Base-by-base conservation (phyloP, 2,113 vertebrate species). In the Colinus virginianus region DNA sequence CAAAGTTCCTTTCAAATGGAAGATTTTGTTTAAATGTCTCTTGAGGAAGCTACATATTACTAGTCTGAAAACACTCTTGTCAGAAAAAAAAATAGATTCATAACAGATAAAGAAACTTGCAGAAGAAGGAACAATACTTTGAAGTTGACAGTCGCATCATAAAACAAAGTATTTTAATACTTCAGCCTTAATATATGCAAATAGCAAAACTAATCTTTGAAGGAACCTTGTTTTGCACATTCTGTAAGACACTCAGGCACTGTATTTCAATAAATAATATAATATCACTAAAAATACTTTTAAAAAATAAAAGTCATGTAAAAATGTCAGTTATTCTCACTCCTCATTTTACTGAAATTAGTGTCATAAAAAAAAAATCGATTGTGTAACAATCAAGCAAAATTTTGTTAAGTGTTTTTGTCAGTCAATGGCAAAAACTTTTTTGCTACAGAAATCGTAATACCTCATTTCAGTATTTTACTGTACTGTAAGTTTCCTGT, bases 311-410 rank as follows among this genome's bases (percentile, higher is more conserved):
- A 18, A 80, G 58, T 48, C 66, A 74, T 0, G 0, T 51, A 58
- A 20, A 51, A 49, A 6, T 12, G 56, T 4, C 19, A 7, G 2
- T 3, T 5, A 0, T 7, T 70, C 74, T 83, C 86, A 20, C 32
- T 5, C 2, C 9, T 56, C 16, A 46, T 6, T 8, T 63, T 38
- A 21, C 2, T 62, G 28, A n/a, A 55, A 21, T 12, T 34, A 55
- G 70, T 48, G 36, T 4, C 15, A 42, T 19, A 75, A 84, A 78
- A 84, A 84, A 78, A 84, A 78, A 84, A 84, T 78, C 58, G 75
- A 48, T 13, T 26, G 15, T 53, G 17, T 28, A 66, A 34, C 32
- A 49, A 7, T 45, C 36, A 21, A 36, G 68, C n/a, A 38, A 34
- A 3, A 6, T 7, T 64, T 7, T 82, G 2, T 45, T 53, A 9